Conservation (phyloP, 2,113 vertebrate species). For the Petaurus breviceps region DNA sequence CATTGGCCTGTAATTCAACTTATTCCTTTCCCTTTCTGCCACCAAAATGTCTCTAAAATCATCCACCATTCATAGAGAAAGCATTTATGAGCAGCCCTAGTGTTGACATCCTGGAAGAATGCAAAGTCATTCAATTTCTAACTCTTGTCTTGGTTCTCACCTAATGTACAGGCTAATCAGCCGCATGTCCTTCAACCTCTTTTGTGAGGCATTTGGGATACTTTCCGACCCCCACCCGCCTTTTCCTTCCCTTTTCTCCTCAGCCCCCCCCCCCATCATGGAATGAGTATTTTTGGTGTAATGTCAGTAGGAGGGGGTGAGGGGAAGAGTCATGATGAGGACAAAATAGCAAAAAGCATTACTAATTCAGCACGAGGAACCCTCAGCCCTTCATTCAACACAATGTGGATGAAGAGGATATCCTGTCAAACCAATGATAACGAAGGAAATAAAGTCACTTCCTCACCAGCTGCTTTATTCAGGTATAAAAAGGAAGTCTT, state of each 20-base stretch:
- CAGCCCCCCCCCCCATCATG: neutral
- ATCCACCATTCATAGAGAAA: neutral
- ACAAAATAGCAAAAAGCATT: constrained; percentile 67
- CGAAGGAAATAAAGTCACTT: constrained; percentile 90
- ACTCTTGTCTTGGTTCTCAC: neutral
- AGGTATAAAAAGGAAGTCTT: constrained; percentile 86
- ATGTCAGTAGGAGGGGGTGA: neutral
- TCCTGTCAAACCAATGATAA: constrained; percentile 86
- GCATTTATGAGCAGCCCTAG: constrained; percentile 54
- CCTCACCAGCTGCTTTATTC: constrained; percentile 88
- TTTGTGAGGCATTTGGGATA: neutral
- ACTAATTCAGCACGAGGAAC: constrained; percentile 76
- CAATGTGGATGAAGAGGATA: constrained; percentile 86
- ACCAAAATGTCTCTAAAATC: constrained; percentile 55
- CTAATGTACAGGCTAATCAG: neutral
- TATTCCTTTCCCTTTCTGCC: neutral
- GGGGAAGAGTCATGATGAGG: constrained; percentile 64
- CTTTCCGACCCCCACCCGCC: neutral
- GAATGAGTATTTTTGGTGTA: constrained; percentile 53
- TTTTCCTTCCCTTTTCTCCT: constrained; percentile 36
- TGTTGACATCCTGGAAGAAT: constrained; percentile 16
- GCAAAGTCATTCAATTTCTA: constrained; percentile 29
- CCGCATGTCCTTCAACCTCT: constrained; percentile 45
- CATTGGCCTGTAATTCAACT: constrained; percentile 40
- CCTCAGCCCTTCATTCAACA: constrained; percentile 84